Evolutionary conservation across 2,113 vertebrate genomes (phyloP), one percentile per base, ranked within the genome.

Genomic region (Hystrix brachyura): DNA sequence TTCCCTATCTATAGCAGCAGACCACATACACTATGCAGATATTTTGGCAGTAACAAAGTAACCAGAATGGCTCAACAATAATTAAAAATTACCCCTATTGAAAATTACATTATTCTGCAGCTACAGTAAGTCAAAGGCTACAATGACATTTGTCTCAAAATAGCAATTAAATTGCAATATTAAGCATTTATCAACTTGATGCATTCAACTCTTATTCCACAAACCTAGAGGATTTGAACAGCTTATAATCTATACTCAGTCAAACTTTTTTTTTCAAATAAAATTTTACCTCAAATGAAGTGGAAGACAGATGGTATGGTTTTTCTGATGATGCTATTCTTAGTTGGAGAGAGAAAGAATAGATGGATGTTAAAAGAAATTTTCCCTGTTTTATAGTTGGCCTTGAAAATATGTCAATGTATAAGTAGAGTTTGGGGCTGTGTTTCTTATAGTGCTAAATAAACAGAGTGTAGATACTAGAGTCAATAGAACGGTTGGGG

Each of bases 321-420:
- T 86, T 83, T 78, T 65, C 7, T 71, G 19, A 89, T 71, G 34
- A 72, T 46, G 43, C 62, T 62, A 62, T 72, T 96, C 55, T 88
- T 78, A 90, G 27, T 69, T 11, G 12, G 82, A 84, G 27, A 46
- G 17, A 81, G 78, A 46, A 81, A 94, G 32, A 5, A 57, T 79
- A 43, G 62, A 87, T 60, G 23, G 4, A 81, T 19, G 21, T 88
- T 93, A 85, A 87, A 79, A 87, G 4, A 90, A 91, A 80, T 92
- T 87, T 94, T 65, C 87, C 60, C 9, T 93, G 14, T 48, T 92
- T 94, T 88, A 48, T n/a, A 90, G 76, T 85, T 94, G 83, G 27
- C 43, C 53, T 72, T 85, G 57, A 82, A 90, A 90, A 55, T 60
- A 67, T 46, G 72, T 81, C 76, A 69, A 60, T 64, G 62, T 38